Percentiles rank a stretch among this genome's conserved stretches.
Evolutionary conservation across 2,113 vertebrate species (phyloP).

Genomic region (Pogona vitticeps): DNA sequence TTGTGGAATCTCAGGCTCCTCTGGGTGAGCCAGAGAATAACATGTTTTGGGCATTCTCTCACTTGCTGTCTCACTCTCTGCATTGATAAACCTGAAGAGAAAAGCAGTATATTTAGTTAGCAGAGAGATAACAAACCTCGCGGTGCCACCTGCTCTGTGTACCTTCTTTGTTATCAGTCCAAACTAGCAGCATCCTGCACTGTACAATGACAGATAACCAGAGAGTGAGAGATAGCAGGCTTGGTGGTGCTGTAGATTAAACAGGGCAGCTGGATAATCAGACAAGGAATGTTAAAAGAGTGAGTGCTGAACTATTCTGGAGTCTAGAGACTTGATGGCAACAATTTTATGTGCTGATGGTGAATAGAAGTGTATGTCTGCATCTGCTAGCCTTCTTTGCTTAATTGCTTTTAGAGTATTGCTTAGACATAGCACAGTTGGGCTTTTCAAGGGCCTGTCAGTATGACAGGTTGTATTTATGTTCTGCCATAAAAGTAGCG

Average conservation of each 20-base stretch:
- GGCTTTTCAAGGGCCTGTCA: conserved; percentile 36
- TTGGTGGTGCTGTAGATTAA: conserved; percentile 72
- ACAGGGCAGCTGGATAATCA: conserved; percentile 67
- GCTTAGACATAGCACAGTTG: conserved; percentile 19
- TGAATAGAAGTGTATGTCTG: conserved; percentile 21
- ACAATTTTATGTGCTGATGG: conserved; percentile 54
- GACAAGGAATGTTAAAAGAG: conserved; percentile 53
- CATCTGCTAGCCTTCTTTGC: conserved; percentile 37
- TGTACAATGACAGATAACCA: conserved; percentile 72
- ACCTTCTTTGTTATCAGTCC: conserved; percentile 68
- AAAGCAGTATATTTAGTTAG: conserved; percentile 62
- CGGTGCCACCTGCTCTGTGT: conserved; percentile 61
- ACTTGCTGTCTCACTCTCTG: neutral
- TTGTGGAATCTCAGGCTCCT: neutral
- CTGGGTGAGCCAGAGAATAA: conserved; percentile 31
- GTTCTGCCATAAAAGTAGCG: conserved; percentile 27
- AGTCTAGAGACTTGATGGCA: conserved; percentile 52
- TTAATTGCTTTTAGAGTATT: conserved; percentile 31
- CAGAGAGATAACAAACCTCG: conserved; percentile 66
- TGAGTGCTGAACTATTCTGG: conserved; percentile 42
- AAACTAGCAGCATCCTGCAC: conserved; percentile 59
- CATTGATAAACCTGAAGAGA: conserved; percentile 60
- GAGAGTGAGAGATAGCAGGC: conserved; percentile 63
- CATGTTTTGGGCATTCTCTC: conserved; percentile 49
- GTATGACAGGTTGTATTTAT: conserved; percentile 34